Evolutionary conservation across 2,888 invertebrate species (phyloP), one percentile per base, ranked within the genome.

Genomic region (Tipula confusa): DNA sequence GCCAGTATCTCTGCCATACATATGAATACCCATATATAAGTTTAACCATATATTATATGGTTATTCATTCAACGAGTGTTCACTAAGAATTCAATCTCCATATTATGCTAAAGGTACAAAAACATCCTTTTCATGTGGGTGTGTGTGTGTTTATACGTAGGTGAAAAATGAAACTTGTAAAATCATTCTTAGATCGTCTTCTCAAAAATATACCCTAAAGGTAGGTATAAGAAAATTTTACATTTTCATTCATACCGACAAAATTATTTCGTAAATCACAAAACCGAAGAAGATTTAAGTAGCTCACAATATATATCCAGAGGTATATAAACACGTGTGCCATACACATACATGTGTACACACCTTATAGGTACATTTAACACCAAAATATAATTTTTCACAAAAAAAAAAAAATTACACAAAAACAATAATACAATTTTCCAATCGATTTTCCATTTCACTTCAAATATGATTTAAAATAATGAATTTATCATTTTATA

Each of bases 41-140:
- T n/a, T n/a, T n/a, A n/a, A 9, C 38, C 38, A 2, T 38, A 64
- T 24, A 64, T 64, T 64, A 64, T n/a, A n/a, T 24, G 64, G 24
- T 64, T 64, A 64, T 64, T 64, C 64, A 64, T 64, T 64, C 64
- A 64, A 64, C 24, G 64, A 64, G 24, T 64, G 64, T 64, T 64
- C 64, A 9, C 24, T 18, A 64, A 64, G 64, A 64, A 64, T 24
- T 64, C 64, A 64, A 64, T 64, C 64, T 64, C 24, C 24, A 64
- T 64, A 9, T 24, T 64, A 64, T 18, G 24, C 64, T 64, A 3
- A 43, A 6, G 43, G 43, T 43, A 43, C 43, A 43, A 1, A 4
- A 43, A 18, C 64, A 64, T 24, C 64, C 64, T 9, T 24, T 24
- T 11, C 24, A 24, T 15, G 15, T 43, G 15, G 0, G 11, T 24